A percentile compares a stretch with the other conserved stretches of the same genome.
Evolutionary conservation across 2,888 invertebrate genomes (phyloP).

Genomic region (Drosophila subquinaria): DNA sequence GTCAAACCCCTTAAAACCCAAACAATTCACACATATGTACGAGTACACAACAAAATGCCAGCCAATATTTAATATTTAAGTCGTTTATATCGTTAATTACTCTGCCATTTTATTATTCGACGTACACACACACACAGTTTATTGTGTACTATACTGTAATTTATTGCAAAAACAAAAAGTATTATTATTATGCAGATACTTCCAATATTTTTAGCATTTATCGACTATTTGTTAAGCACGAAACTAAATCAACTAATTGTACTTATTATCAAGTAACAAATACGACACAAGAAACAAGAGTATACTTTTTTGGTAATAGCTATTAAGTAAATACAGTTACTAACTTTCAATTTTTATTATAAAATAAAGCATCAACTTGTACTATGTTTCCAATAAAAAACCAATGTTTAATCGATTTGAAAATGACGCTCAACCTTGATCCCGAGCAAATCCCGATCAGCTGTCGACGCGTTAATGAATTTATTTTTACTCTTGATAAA

Average conservation of each 20-base stretch:
- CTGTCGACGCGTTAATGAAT: conserved; percentile 74
- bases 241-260: conserved; percentile 50
- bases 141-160: conserved; percentile 63
- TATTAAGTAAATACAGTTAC: conserved; percentile 71
- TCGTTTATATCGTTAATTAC: conserved; percentile 59
- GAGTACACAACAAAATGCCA: conserved; percentile 53
- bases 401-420: conserved; percentile 67
- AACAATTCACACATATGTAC: conserved; percentile 14
- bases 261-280: conserved; percentile 65
- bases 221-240: conserved; percentile 61
- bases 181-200: conserved; percentile 78
- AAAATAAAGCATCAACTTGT: conserved; percentile 46
- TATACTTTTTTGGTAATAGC: conserved; percentile 71
- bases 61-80: conserved; percentile 60
- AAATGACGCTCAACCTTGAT: conserved; percentile 59
- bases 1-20: conserved; percentile 3
- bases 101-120: conserved; percentile 69
- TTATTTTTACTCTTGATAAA: conserved; percentile 64
- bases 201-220: conserved; percentile 75
- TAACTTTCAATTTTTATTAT: conserved; percentile 72
- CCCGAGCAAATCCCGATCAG: conserved; percentile 36
- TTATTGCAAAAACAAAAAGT: conserved; percentile 63
- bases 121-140: conserved; percentile 17
- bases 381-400: conserved; percentile 67
- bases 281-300: conserved; percentile 42